Percentiles rank a stretch among this genome's conserved stretches.
Conservation (phyloP, 2,888 invertebrate species). For the Entomobrya proxima region DNA sequence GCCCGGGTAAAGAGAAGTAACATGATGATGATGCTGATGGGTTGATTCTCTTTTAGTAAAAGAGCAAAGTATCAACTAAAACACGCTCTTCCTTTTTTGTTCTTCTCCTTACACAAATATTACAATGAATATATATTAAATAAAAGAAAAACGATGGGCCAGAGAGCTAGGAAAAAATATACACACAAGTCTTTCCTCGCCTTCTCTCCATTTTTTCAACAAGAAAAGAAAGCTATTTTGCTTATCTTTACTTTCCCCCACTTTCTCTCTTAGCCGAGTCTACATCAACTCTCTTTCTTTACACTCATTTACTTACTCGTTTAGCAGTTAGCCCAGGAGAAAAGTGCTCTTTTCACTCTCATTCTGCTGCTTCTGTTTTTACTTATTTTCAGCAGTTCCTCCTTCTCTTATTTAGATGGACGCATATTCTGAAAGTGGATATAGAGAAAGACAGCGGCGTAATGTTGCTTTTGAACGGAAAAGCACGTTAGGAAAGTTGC, state of each 20-base stretch:
- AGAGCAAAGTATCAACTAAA: conserved; percentile 33
- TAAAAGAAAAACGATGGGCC: conserved; percentile 38
- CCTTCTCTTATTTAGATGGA: conserved; percentile 19
- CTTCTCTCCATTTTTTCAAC: background rate
- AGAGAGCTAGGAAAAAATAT: conserved; percentile 9
- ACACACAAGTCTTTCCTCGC: conserved; percentile 9
- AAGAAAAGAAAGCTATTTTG: conserved; percentile 49
- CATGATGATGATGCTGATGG: background rate
- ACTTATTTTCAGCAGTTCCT: background rate
- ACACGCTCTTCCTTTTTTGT: conserved; percentile 26
- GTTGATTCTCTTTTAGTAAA: conserved; percentile 11
- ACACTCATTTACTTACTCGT: conserved; percentile 58
- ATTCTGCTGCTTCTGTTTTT: conserved; percentile 10
- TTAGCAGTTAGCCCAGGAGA: conserved; percentile 49
- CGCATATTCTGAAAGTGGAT: conserved; percentile 5
- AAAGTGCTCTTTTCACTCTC: conserved; percentile 31
- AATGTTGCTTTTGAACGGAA: background rate
- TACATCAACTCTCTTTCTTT: conserved; percentile 42
- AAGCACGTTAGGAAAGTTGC: background rate
- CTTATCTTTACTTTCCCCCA: conserved; percentile 40
- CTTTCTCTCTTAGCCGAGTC: conserved; percentile 1
- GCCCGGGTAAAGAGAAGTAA: background rate
- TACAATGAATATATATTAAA: conserved; percentile 41
- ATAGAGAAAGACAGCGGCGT: background rate
- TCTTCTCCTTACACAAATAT: conserved; percentile 21